Percentiles rank a stretch among this genome's conserved stretches.
Evolutionary conservation across 2,797 vertebrate genomes (phyloP).

Genomic region (Poeciliopsis turneri): DNA sequence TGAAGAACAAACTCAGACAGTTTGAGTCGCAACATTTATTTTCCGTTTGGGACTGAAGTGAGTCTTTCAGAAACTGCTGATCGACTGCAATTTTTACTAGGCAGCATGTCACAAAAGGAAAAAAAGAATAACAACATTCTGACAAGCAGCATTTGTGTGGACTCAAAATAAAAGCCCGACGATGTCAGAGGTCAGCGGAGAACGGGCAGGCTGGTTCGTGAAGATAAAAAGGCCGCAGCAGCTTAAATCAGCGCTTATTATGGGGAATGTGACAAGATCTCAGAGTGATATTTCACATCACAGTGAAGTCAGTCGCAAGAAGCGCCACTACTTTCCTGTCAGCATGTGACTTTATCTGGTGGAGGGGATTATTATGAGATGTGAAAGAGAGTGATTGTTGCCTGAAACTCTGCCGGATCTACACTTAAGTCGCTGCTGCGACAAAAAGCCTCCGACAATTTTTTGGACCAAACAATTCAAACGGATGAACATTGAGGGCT

Average conservation of each 20-base stretch:
- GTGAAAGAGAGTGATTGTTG: neutral
- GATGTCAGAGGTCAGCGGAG: neutral
- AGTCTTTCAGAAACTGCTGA: neutral
- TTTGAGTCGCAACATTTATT: neutral
- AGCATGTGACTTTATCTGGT: neutral
- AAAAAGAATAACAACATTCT: neutral
- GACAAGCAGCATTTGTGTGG: neutral
- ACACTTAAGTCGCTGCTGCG: neutral
- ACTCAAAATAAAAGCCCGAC: neutral
- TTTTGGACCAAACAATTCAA: neutral
- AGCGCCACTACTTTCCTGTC: neutral
- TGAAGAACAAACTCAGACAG: neutral
- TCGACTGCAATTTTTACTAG: neutral
- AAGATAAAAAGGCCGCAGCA: neutral
- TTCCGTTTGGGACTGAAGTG: neutral
- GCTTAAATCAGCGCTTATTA: neutral
- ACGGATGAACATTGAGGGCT: neutral
- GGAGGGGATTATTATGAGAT: neutral
- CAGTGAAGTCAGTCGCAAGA: neutral
- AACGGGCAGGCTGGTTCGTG: neutral
- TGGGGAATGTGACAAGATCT: neutral
- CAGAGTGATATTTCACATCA: neutral
- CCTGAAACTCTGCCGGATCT: neutral
- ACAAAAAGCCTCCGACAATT: neutral
- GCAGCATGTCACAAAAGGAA: neutral